Percentiles rank a stretch among this genome's conserved stretches.
Evolutionary conservation across 2,797 vertebrate genomes (phyloP).

Genomic region (Crenichthys baileyi): DNA sequence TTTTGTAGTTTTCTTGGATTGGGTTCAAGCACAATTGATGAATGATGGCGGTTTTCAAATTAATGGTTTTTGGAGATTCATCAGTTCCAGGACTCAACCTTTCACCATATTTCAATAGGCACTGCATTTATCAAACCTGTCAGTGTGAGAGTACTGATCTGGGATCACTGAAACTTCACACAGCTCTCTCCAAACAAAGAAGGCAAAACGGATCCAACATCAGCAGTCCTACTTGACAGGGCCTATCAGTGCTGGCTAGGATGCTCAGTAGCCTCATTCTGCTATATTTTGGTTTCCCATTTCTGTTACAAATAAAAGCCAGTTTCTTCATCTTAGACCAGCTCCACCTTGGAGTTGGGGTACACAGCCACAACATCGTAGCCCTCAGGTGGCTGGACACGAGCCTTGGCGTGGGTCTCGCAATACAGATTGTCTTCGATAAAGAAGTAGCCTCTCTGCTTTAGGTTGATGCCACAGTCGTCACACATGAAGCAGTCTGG

Average conservation of each 20-base stretch:
- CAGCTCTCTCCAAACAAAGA: slow-evolving; percentile 12
- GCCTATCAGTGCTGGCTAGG: slow-evolving; percentile 25
- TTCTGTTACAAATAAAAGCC: slow-evolving; percentile 7
- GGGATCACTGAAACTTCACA: slow-evolving; percentile 33
- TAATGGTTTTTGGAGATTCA: slow-evolving; percentile 13
- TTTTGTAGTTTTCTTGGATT: slow-evolving; percentile 11
- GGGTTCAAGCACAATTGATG: slow-evolving; percentile 17
- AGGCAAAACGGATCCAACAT: slow-evolving; percentile 50
- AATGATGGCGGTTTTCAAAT: slow-evolving; percentile 23
- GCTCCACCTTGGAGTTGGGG: slow-evolving; percentile 96
- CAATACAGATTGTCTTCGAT: slow-evolving; percentile 96
- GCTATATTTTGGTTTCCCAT: slow-evolving; percentile 28
- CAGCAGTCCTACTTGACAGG: slow-evolving; percentile 44
- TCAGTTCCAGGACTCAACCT: slow-evolving; percentile 24
- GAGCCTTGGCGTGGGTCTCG: slow-evolving; percentile 94
- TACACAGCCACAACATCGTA: slow-evolving; percentile 98
- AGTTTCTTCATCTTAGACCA: slow-evolving; percentile 80
- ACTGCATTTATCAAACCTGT: slow-evolving; percentile 40
- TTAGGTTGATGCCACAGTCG: slow-evolving; percentile 94
- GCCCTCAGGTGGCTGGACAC: slow-evolving; percentile 95
- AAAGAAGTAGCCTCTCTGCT: slow-evolving; percentile 96
- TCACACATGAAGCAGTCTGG: slow-evolving; percentile 96
- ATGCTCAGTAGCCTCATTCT: slow-evolving; percentile 37
- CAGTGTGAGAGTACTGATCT: slow-evolving; percentile 47
- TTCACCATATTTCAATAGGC: slow-evolving; percentile 35